Base-by-base conservation (phyloP, 2,113 vertebrate species). In the Nesoenas mayeri region DNA sequence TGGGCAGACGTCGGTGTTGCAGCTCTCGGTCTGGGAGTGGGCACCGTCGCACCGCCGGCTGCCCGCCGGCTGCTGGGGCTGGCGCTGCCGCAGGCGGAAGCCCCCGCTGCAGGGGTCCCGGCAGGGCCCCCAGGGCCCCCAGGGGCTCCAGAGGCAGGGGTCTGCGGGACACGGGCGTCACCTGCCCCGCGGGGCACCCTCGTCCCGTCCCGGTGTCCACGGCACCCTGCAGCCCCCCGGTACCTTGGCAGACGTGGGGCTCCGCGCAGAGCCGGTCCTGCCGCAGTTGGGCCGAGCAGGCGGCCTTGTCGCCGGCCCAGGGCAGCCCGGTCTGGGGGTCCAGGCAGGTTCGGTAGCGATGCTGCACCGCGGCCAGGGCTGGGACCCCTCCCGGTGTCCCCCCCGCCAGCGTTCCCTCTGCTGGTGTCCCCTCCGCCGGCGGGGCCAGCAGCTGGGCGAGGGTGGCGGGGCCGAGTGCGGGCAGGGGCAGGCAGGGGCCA, bases 121-220 rank as follows among this genome's bases (percentile, higher is more conserved):
- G 81, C 99, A 99, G 7, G 97, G 97, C 5, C 98, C 98, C 99
- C 99, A 99, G 5, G 95, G 36, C 1, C 98, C 98, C 99, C 99
- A 99, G 3, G 40, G 61, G 47, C 98, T 97, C 99, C 99, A 99
- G 80, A 98, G 97, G 91, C 99, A 99, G 50, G 91, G 61, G 83
- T 98, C 99, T 99, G 73, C 5, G 42, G 36, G 38, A 50, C 31
- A 26, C 1, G 12, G 36, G 29, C 2, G 12, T 60, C 78, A 74
- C 15, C 15, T 1, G 4, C 31, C 14, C 16, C 7, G 11, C 3
- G 4, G 54, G n/a, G 44, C 19, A 11, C 29, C n/a, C 2, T 15
- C 10, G 6, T 7, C 48, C 62, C 57, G 6, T 32, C 57, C 9
- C 18, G 21, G n/a, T 9, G 14, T 34, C 28, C 12, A 9, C 8